Percentiles rank a stretch among this genome's conserved stretches.
phyloP scores from a whole-genome alignment of 2,113 vertebrate species.

The Lampris incognitus region DNA sequence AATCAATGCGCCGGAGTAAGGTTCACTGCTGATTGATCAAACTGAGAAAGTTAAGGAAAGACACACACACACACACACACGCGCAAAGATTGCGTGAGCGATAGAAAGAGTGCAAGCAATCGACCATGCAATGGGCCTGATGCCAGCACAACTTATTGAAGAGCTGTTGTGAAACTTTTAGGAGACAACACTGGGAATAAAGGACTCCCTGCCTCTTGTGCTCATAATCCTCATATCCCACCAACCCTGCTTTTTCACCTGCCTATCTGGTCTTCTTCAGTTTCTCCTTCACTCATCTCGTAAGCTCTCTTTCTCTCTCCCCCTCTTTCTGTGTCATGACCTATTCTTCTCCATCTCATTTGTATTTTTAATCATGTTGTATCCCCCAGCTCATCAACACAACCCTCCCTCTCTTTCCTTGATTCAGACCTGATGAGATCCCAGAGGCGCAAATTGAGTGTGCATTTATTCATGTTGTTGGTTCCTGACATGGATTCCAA shows the following conservation, averaged over 20 bases:
- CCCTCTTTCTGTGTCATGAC: too few species aligned
- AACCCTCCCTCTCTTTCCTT: slow-evolving; percentile 9
- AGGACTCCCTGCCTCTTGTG: background rate
- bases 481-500: too few species aligned
- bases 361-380: too few species aligned
- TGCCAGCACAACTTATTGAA: slow-evolving; percentile 2
- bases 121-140: background rate
- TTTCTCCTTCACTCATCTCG: background rate
- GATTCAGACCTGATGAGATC: slow-evolving; percentile 8
- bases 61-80: background rate
- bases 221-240: background rate
- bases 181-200: background rate
- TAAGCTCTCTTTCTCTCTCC: slow-evolving; percentile 2
- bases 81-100: slow-evolving; percentile 8
- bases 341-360: background rate
- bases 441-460: slow-evolving; percentile 47
- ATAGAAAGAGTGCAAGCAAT: slow-evolving; percentile 18
- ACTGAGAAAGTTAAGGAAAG: background rate
- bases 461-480: slow-evolving; percentile 59
- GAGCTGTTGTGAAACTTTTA: slow-evolving; percentile 10
- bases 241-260: background rate
- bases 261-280: slow-evolving; percentile 7
- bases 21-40: slow-evolving; percentile 14
- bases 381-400: too few species aligned
- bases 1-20: background rate